Base-by-base conservation (phyloP, 1,140 invertebrate species). In the Drosophila micromelanica region DNA sequence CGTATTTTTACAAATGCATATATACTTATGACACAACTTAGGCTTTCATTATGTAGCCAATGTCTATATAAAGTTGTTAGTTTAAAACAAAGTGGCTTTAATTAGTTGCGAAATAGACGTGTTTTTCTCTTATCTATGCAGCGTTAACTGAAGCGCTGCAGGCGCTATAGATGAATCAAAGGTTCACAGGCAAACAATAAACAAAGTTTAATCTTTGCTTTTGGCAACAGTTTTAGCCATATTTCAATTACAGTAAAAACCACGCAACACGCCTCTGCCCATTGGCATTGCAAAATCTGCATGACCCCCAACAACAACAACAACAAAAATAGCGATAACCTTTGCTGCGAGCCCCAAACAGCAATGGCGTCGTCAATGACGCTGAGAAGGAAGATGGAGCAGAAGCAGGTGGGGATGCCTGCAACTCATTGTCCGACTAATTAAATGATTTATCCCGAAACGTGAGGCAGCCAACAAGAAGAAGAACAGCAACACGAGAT, bases 381-480 rank as follows among this genome's bases (percentile, higher is more conserved):
- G 37, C 20, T 38, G 45, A 20, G 23, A 43, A 56, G 15, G 30
- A 38, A 11, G 51, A 57, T 11, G 27, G 20, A 27, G 56, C 32
- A 20, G 49, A 43, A 23, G 56, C 12, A 5, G 40, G 27, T 62
- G 40, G 17, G 48, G 52, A 57, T 70, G 13, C 45, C 54, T 64
- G 51, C 61, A 64, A 78, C 84, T 87, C 76, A 89, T 89, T 89
- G 84, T 84, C 79, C 80, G 79, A 78, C 84, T 89, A 89, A 89
- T 89, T 89, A 89, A 89, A 89, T 89, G 84, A 89, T 89, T 89
- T 89, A 89, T 89, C 73, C 79, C 73, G 85, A 89, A 89, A 89
- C 84, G 84, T 89, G 84, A 89, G 79, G 67, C 76, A 73, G 68
- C 76, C 73, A 79, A 55, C 69, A 56, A 49, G 60, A 73, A 71